Evolutionary conservation across 1,140 invertebrate genomes (phyloP), one percentile per base, ranked within the genome.

Genomic region (Heliconius himera): DNA sequence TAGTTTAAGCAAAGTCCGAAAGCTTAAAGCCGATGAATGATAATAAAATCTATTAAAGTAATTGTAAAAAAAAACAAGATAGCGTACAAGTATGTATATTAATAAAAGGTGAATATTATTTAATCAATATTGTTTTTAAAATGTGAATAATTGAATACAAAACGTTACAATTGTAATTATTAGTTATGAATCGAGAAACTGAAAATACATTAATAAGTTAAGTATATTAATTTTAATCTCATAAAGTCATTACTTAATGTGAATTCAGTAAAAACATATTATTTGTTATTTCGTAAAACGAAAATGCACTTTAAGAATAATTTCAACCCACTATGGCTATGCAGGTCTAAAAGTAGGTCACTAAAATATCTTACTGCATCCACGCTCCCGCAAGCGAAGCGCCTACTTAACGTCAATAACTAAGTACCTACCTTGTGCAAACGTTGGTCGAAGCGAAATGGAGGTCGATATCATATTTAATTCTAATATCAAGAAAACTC

Each of bases 291-390:
- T 13, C 22, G 22, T 29, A n/a, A 66, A 66, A 66, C 22, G 26
- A 66, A 66, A 66, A 29, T 29, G 60, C 60, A 66, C 60, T 29
- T 66, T 13, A 26, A 26, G 22, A 29, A 66, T 66, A 66, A 66
- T 66, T 66, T 66, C 22, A 66, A 66, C 22, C 26, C 78, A 16
- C 20, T 66, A 29, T 16, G 26, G 60, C 60, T 84, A 87, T 87
- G 83, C 87, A 88, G 88, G 84, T 88, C 84, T 85, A 81, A 86
- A 89, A 89, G 87, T 89, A 88, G 88, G 88, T 89, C 87, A 89
- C 83, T 84, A 81, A 85, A 80, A 87, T 85, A 82, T 81, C 77
- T 85, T 84, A 82, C 83, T 85, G 84, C 84, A 85, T 85, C 80
- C 79, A 84, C 81, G 79, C 79, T 83, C 83, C 82, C 74, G 78